A percentile compares a stretch with the other conserved stretches of the same genome.
Conservation (phyloP, 2,888 invertebrate genomes). For the Melikaiella ostensackeni region DNA sequence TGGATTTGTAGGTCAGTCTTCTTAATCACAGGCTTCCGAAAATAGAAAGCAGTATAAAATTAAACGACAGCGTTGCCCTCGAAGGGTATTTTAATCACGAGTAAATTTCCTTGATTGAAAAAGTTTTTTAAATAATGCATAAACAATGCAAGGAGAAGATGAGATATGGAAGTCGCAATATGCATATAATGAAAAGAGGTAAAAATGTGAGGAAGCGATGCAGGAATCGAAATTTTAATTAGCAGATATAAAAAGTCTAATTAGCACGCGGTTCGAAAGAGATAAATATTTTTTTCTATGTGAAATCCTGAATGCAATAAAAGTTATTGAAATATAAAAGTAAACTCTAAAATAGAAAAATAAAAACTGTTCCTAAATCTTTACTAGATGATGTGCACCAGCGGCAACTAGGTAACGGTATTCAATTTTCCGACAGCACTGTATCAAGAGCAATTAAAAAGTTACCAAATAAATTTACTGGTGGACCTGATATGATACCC, state of each 20-base stretch:
- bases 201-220: not conserved
- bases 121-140: not conserved
- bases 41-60: conserved; percentile 2
- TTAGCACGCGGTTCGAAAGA: not conserved
- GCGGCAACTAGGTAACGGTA: no score
- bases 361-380: no score
- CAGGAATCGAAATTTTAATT: conserved; percentile 4
- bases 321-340: not conserved
- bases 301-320: not conserved
- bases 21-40: not conserved
- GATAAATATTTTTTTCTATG: not conserved
- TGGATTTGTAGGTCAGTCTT: conserved; percentile 26
- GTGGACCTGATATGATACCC: no score
- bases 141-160: not conserved
- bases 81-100: conserved; percentile 1
- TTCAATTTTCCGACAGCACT: no score
- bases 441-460: no score
- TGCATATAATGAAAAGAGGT: not conserved
- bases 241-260: not conserved
- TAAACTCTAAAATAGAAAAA: no score
- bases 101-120: not conserved
- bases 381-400: no score
- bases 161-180: not conserved
- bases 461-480: no score
- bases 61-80: not conserved